Base-by-base conservation (phyloP, 2,888 invertebrate species). In the Mactromeris polynyma region DNA sequence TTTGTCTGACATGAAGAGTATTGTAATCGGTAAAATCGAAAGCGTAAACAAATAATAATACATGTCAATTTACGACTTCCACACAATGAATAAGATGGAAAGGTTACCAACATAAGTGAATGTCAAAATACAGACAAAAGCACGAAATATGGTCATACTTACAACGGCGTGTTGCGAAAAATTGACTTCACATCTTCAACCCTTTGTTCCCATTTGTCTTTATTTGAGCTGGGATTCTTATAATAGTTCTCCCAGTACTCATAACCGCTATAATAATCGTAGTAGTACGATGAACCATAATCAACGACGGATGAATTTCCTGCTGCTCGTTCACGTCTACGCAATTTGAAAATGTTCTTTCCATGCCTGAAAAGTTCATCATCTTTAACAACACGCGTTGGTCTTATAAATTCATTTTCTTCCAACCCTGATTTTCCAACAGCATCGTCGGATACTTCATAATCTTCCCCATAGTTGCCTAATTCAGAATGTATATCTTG, bases 151-250 rank as follows among this genome's bases (percentile, higher is more conserved):
- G 46, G 11, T 58, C 36, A 33, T 33, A 33, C 73, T 73, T 33
- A 73, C 73, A 73, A 73, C 17, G 36, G 0, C 1, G 73, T 73
- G 73, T 73, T 73, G 17, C 73, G 73, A 33, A 84, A 84, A 14
- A 78, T n/a, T 1, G 38, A 38, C 40, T 46, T 77, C 6, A 84
- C 77, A 33, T 54, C 31, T 21, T 77, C 38, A 51, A 78, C 84
- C 21, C 78, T 77, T 51, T 77, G 77, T 21, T 84, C 84, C 84
- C 84, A 84, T 3, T 26, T 9, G 54, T 84, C 84, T 54, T 84
- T 84, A 14, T 73, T 83, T 6, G 69, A 73, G 2, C 33, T 33
- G 0, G 73, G n/a, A 21, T n/a, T 11, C 19, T 26, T 26, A 73
- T 36, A 73, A 14, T 33, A 73, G 26, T 73, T 33, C 7, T 73